phyloP scores from a whole-genome alignment of 2,797 vertebrate species.

The Emys orbicularis region DNA sequence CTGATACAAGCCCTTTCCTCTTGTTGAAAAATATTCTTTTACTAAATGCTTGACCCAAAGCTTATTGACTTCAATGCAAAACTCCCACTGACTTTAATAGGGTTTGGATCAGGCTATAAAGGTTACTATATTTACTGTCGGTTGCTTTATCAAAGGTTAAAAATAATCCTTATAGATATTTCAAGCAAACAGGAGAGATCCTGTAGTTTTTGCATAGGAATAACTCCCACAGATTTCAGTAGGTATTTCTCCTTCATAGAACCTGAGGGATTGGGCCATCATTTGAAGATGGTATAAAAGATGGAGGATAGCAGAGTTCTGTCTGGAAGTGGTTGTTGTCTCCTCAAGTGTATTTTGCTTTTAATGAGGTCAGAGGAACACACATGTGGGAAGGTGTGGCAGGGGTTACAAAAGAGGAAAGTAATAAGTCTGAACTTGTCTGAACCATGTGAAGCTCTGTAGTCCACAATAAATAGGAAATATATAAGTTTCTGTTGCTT shows the following conservation, averaged over 20 bases:
- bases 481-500: not conserved
- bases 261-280: not conserved
- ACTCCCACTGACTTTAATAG: not conserved
- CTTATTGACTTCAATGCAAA: not conserved
- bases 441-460: not conserved
- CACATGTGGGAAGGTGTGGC: not conserved
- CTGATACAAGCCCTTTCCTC: not conserved
- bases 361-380: not conserved
- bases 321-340: not conserved
- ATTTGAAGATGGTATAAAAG: not conserved
- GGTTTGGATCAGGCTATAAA: not conserved
- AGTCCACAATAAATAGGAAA: not conserved
- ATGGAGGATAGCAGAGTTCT: not conserved
- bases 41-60: not conserved
- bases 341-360: not conserved
- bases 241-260: not conserved
- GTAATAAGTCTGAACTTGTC: not conserved
- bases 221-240: not conserved
- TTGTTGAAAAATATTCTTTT: not conserved
- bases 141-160: not conserved
- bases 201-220: not conserved
- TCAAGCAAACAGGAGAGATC: accelerated
- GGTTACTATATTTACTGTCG: not conserved
- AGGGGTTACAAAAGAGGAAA: not conserved
- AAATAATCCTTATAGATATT: not conserved